These are phyloP conservation scores for Zaprionus capensis DNA, from an alignment of 1,140 invertebrate species.

Conservation along the genomic window DNA sequence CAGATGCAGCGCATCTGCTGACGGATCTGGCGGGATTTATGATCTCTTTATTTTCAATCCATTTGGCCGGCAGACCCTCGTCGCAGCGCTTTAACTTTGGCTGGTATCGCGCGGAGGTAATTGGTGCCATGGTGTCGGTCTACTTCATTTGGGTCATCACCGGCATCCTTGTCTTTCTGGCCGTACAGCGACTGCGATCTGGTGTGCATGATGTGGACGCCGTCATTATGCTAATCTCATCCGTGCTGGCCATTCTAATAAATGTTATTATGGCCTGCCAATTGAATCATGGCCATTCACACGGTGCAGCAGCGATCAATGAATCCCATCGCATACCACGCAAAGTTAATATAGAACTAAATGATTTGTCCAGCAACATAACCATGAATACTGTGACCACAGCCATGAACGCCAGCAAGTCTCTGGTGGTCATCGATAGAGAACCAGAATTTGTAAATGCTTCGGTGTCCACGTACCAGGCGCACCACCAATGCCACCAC, in stretches of 20 bases:
- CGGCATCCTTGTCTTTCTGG: constrained; percentile 92
- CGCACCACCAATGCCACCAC: neutral
- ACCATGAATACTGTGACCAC: too few species aligned
- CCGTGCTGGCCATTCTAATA: constrained; percentile 90
- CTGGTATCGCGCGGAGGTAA: constrained; percentile 87
- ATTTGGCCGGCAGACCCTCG: constrained; percentile 87
- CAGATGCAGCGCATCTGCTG: constrained; percentile 92
- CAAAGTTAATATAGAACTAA: too few species aligned
- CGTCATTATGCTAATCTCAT: constrained; percentile 93
- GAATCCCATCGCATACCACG: neutral
- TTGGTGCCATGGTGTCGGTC: constrained; percentile 87
- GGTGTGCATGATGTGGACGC: constrained; percentile 91
- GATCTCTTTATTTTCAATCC: constrained; percentile 90
- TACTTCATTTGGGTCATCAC: constrained; percentile 95
- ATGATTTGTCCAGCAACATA: neutral
- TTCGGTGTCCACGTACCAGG: constrained; percentile 33
- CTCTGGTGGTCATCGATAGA: neutral
- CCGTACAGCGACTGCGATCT: constrained; percentile 89
- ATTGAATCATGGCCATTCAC: constrained; percentile 86
- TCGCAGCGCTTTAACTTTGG: constrained; percentile 90
- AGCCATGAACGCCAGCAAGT: neutral
- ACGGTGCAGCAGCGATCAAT: neutral
- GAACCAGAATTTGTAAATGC: neutral
- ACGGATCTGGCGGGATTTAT: constrained; percentile 93
- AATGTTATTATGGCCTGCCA: constrained; percentile 96